A percentile compares a stretch with the other conserved stretches of the same genome.
Evolutionary conservation across 2,113 vertebrate genomes (phyloP).

Genomic region (Bambusicola thoracicus): DNA sequence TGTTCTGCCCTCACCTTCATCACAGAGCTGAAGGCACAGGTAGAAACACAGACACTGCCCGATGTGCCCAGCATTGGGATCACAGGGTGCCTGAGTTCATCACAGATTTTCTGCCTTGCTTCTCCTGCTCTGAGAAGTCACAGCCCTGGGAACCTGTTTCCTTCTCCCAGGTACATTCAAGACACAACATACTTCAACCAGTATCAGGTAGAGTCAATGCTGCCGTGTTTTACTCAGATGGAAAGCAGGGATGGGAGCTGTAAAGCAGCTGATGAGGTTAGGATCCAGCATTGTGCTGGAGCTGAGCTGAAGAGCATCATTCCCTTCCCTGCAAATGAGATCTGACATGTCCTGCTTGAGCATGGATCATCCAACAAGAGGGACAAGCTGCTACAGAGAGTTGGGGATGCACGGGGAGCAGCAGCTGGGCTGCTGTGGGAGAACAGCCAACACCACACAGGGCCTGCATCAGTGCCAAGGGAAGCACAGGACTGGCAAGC

Average conservation of each 20-base stretch:
- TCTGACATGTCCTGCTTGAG: constrained; percentile 2
- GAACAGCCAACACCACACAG: rapidly evolving
- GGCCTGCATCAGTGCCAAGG: neutral
- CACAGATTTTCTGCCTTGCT: neutral
- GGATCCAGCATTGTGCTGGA: rapidly evolving
- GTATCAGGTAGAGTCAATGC: neutral
- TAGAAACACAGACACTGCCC: neutral
- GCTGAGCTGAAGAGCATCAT: neutral
- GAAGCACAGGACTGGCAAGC: rapidly evolving
- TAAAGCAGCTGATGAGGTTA: neutral
- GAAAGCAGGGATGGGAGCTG: rapidly evolving
- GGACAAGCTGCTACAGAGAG: neutral
- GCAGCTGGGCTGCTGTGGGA: neutral
- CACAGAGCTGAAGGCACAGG: rapidly evolving
- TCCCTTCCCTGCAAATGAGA: neutral
- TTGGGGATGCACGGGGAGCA: rapidly evolving
- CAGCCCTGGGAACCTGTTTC: neutral
- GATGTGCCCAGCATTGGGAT: neutral
- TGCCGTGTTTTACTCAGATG: neutral
- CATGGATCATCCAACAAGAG: neutral
- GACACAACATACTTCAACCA: neutral
- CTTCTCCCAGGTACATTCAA: neutral
- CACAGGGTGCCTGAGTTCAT: no score
- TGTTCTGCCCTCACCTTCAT: neutral
- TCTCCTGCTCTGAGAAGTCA: neutral